Evolutionary conservation across 2,797 vertebrate species (phyloP), one percentile per base, ranked within the genome.

Genomic region (Bradypodion ventrale): DNA sequence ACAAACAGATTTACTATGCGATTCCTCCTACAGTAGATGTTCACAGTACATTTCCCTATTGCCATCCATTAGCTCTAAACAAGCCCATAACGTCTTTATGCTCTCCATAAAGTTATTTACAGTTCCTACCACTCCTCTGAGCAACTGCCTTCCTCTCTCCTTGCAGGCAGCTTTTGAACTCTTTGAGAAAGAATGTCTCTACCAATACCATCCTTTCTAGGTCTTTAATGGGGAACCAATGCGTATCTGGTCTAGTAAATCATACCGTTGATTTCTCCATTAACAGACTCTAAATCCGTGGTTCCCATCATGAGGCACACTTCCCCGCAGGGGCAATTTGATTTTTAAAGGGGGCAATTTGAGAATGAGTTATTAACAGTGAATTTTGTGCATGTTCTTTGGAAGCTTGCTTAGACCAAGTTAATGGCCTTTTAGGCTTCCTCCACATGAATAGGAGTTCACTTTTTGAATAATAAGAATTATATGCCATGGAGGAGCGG

Each of bases 41-140:
- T 86, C 73, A 78, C n/a, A 70, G 77, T 81, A 86, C 76, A 5
- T 88, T 82, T 92, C 80, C 85, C 84, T 82, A 85, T 49, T 40
- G 77, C 25, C 25, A 88, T 80, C 46, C 83, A 84, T 89, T 89
- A 86, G 23, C 19, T 46, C 88, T 89, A 92, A 92, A 83, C 52
- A 87, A 92, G 75, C 5, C 76, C 75, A 42, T 86, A 87, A 90
- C 29, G 84, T 87, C 68, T 89, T 92, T 90, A 91, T 82, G 68
- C 62, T 88, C 68, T 82, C 77, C 37, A 89, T 87, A 62, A 93
- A 85, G 68, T 37, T 86, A 16, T 89, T 92, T 90, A 87, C 78
- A 85, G 52, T 23, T 87, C 15, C 60, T 56, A 78, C 72, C 70
- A 52, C 40, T 90, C 92, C 88, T 29, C 37, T 83, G 66, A n/a